Evolutionary conservation across 2,888 invertebrate species (phyloP).

Genomic region (Hermaeophaga mercurialis): DNA sequence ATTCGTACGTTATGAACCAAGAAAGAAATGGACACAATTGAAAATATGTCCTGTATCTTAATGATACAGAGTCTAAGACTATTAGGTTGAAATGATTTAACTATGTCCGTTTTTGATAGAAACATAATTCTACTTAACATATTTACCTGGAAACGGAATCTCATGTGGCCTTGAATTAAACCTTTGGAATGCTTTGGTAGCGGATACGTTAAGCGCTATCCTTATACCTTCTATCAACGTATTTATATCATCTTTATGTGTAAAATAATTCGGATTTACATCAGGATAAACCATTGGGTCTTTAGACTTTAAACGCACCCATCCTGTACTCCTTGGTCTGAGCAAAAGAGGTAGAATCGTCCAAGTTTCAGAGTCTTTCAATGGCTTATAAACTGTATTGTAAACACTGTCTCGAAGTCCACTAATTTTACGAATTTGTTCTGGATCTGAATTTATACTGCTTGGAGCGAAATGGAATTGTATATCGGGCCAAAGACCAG

Average conservation of each 20-base stretch:
- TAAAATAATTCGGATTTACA: slow-evolving; percentile 91
- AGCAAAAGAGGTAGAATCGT: slow-evolving; percentile 80
- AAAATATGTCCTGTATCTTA: too few relatives aligned
- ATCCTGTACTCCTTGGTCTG: slow-evolving; percentile 86
- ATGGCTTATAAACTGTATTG: slow-evolving; percentile 83
- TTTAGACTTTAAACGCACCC: slow-evolving; percentile 78
- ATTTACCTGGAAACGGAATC: slow-evolving; percentile 73
- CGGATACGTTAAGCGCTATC: slow-evolving; percentile 79
- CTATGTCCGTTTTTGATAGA: too few relatives aligned
- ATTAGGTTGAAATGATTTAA: too few relatives aligned
- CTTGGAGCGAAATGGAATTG: slow-evolving; percentile 88
- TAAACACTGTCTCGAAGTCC: slow-evolving; percentile 80
- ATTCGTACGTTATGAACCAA: too few relatives aligned
- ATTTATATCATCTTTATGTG: slow-evolving; percentile 79
- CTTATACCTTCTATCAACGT: slow-evolving; percentile 83
- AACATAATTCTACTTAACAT: too few relatives aligned
- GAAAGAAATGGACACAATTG: too few relatives aligned
- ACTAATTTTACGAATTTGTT: slow-evolving; percentile 74
- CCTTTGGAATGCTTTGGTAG: slow-evolving; percentile 77
- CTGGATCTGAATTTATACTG: slow-evolving; percentile 82
- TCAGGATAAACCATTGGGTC: slow-evolving; percentile 84
- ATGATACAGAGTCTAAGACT: too few relatives aligned
- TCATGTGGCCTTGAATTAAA: slow-evolving; percentile 80
- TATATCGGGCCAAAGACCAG: slow-evolving; percentile 80
- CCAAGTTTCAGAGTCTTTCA: slow-evolving; percentile 81